Conservation (phyloP, 2,888 invertebrate species). For the Pilophorus perplexus region DNA sequence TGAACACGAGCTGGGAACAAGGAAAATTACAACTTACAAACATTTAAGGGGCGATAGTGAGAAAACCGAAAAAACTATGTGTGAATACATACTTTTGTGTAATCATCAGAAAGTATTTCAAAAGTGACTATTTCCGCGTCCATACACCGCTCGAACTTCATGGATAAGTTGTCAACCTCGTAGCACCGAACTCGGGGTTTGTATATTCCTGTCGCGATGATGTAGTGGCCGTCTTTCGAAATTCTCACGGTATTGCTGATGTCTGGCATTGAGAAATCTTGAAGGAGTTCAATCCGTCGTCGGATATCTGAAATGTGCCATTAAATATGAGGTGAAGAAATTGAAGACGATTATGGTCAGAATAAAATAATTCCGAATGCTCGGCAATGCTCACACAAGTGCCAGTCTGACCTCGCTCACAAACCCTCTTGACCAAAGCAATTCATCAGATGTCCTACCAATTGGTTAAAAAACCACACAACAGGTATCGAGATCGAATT, state of each 20-base stretch:
- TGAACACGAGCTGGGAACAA: constrained; percentile 72
- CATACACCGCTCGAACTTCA: constrained; percentile 97
- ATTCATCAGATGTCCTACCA: too few relatives aligned
- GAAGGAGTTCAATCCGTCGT: constrained; percentile 90
- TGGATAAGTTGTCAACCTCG: constrained; percentile 90
- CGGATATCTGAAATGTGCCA: constrained; percentile 75
- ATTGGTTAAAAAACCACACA: too few relatives aligned
- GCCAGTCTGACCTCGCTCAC: too few relatives aligned
- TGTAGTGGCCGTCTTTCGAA: constrained; percentile 87
- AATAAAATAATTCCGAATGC: too few relatives aligned
- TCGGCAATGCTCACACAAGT: background rate
- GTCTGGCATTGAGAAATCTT: constrained; percentile 99
- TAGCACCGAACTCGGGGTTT: constrained; percentile 95
- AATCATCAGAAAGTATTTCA: constrained; percentile 90
- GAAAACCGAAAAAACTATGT: too few relatives aligned
- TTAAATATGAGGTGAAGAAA: too few relatives aligned
- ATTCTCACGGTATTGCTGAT: constrained; percentile 80
- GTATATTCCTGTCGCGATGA: constrained; percentile 90
- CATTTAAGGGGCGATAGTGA: too few relatives aligned
- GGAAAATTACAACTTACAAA: too few relatives aligned
- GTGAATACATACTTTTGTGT: constrained; percentile 74
- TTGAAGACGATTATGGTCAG: too few relatives aligned
- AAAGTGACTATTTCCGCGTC: constrained; percentile 96
- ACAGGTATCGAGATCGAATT: too few relatives aligned
- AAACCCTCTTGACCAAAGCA: too few relatives aligned